Evolutionary conservation across 2,797 vertebrate genomes (phyloP), one percentile per base, ranked within the genome.

Genomic region (Podarcis lilfordi): DNA sequence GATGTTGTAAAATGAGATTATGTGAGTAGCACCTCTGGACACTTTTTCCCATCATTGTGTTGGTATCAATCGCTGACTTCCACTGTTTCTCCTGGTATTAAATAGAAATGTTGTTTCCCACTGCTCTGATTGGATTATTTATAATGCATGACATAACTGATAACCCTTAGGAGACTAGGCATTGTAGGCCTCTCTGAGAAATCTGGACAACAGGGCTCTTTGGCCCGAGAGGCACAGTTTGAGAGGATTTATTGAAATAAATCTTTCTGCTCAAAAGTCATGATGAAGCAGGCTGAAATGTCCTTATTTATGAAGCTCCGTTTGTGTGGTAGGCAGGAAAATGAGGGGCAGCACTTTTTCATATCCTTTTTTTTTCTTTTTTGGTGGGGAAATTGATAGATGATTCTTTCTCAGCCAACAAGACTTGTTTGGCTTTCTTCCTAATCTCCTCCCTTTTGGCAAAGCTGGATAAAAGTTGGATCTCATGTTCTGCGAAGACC

Each of bases 31-130:
- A 97, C 96, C 97, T 97, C 97, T 97, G 96, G 97, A 97, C 96
- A 97, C 96, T 96, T 97, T 97, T 97, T 97, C 97, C 97, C 97
- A 97, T 97, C 97, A 97, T 97, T 97, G 97, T 97, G 97, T 97
- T 97, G 96, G 96, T 97, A 97, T 97, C 97, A 97, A 97, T 97
- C 96, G 94, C 95, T 96, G 96, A 97, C 97, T 97, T 97, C 97
- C 97, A 97, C 96, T 97, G 97, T 97, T 97, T 97, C 97, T 97
- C 97, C 92, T 94, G 95, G 95, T 96, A 97, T 97, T 97, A 97
- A 97, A 97, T 97, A 96, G 96, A 96, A 97, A 96, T 91, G 88
- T 94, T 96, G 94, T 97, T 97, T 97, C 97, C 97, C 97, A 97
- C 96, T 97, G 95, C 88, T 91, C 96, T 96, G 96, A 96, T 97